A percentile compares a stretch with the other conserved stretches of the same genome.
These are phyloP conservation scores for Perca fluviatilis DNA, from an alignment of 2,113 vertebrate species.

Conservation along the genomic window DNA sequence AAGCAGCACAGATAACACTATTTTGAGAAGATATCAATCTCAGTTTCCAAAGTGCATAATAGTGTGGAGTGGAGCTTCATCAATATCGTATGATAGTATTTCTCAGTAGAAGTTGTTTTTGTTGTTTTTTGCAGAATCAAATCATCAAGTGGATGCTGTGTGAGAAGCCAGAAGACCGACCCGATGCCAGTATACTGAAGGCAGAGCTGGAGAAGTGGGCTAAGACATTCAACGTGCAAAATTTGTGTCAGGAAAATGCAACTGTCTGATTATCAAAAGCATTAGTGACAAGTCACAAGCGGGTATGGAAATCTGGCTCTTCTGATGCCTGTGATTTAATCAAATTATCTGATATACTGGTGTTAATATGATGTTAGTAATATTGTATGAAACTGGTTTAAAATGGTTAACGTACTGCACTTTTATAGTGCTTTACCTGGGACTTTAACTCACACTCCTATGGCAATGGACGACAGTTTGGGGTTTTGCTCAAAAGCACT, in stretches of 20 bases:
- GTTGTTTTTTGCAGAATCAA: constrained; percentile 53
- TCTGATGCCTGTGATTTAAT: neutral
- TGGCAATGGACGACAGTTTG: neutral
- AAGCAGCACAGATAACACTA: neutral
- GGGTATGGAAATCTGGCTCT: rapidly evolving
- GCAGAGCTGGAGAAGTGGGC: constrained; percentile 15
- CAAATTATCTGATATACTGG: neutral
- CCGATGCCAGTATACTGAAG: constrained; percentile 52
- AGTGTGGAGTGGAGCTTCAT: constrained; percentile 1
- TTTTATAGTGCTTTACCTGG: neutral
- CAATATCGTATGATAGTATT: neutral
- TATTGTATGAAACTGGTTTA: neutral
- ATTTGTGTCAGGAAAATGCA: neutral
- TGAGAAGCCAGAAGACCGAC: constrained; percentile 62
- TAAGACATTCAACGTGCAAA: rapidly evolving
- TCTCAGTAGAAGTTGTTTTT: neutral
- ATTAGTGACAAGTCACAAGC: neutral
- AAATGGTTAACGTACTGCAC: neutral
- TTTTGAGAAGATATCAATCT: neutral
- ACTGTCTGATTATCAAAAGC: constrained; percentile 50
- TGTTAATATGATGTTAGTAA: neutral
- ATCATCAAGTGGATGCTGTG: constrained; percentile 71
- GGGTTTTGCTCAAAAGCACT: neutral
- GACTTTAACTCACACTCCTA: neutral
- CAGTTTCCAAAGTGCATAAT: neutral